phyloP scores from a whole-genome alignment of 2,113 vertebrate genomes.

The Oryzias woworae region DNA sequence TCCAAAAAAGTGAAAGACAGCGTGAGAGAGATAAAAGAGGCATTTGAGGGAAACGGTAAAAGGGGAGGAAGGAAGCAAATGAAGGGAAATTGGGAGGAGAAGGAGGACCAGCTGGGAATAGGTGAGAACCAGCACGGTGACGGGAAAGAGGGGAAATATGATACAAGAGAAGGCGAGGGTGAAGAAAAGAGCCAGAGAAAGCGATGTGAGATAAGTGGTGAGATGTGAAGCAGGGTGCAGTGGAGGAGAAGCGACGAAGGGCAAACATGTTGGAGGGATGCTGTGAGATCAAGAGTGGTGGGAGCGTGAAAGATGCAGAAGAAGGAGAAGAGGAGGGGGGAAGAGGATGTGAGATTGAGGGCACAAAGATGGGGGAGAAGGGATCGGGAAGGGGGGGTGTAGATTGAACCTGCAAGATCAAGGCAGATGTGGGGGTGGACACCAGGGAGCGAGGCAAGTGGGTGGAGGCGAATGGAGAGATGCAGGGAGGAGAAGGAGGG shows the following conservation, averaged over 20 bases:
- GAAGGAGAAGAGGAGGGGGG: slow-evolving; percentile 6
- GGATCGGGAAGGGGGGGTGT: slow-evolving; percentile 41
- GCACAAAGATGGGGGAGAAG: slow-evolving; percentile 34
- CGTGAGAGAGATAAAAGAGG: slow-evolving; percentile 10
- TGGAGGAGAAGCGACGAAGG: slow-evolving; percentile 22
- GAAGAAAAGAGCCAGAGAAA: slow-evolving; percentile 9
- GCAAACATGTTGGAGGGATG: slow-evolving; percentile 25
- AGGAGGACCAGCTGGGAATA: slow-evolving; percentile 31
- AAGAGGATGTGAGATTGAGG: slow-evolving; percentile 46
- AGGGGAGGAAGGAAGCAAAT: slow-evolving; percentile 20
- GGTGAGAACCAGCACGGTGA: slow-evolving; percentile 38
- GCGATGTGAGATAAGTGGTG: slow-evolving; percentile 18
- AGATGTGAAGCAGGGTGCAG: slow-evolving; percentile 19
- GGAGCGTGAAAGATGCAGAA: slow-evolving; percentile 24
- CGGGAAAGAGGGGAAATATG: slow-evolving; percentile 32
- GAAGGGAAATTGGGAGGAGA: slow-evolving; percentile 29
- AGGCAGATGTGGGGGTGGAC: slow-evolving; percentile 59
- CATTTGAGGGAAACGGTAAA: slow-evolving; percentile 16
- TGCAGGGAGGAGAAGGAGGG: slow-evolving; percentile 54
- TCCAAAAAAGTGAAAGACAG: slow-evolving; percentile 8
- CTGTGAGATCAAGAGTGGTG: slow-evolving; percentile 43
- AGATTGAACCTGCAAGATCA: slow-evolving; percentile 62
- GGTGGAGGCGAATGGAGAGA: slow-evolving; percentile 47
- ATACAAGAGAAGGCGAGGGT: slow-evolving; percentile 22
- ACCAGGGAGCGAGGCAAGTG: slow-evolving; percentile 14